Conservation (phyloP, 30 jellyfish, hydroid and myxozoan genomes). For the Hydractinia echinata region DNA sequence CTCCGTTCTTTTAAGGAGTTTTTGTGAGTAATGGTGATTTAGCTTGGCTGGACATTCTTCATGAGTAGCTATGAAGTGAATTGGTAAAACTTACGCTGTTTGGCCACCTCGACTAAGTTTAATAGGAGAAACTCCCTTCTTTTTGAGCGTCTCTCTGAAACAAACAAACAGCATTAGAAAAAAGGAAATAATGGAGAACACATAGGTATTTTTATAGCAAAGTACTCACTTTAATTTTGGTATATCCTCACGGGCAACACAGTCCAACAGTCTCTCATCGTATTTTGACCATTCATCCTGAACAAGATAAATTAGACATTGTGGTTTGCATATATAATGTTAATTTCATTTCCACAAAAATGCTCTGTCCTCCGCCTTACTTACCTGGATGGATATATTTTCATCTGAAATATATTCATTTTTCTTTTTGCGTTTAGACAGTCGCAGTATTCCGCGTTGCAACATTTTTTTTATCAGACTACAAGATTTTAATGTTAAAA, state of each 20-base stretch:
- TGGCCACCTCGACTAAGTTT: slow-evolving; percentile 23
- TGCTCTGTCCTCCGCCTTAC: no score
- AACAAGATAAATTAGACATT: not conserved
- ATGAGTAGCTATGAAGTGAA: not conserved
- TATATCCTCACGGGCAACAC: not conserved
- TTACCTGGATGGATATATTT: not conserved
- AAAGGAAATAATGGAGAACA: not conserved
- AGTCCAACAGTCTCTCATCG: slow-evolving; percentile 16
- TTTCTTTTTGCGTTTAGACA: slow-evolving; percentile 14
- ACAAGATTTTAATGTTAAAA: no score
- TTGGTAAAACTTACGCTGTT: slow-evolving; percentile 16
- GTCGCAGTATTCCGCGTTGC: not conserved
- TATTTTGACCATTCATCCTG: slow-evolving; percentile 29
- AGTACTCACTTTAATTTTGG: not conserved
- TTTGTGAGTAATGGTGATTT: no score
- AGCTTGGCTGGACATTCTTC: no score
- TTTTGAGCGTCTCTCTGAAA: slow-evolving; percentile 12
- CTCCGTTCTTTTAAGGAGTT: no score
- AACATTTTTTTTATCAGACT: not conserved
- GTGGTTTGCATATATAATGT: no score
- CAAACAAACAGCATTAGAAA: not conserved
- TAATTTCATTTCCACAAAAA: no score
- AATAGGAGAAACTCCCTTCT: slow-evolving; percentile 20
- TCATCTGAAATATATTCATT: not conserved
- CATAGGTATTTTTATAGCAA: not conserved